phyloP scores from a whole-genome alignment of 1,140 invertebrate genomes.

The Pectinophora gossypiella region DNA sequence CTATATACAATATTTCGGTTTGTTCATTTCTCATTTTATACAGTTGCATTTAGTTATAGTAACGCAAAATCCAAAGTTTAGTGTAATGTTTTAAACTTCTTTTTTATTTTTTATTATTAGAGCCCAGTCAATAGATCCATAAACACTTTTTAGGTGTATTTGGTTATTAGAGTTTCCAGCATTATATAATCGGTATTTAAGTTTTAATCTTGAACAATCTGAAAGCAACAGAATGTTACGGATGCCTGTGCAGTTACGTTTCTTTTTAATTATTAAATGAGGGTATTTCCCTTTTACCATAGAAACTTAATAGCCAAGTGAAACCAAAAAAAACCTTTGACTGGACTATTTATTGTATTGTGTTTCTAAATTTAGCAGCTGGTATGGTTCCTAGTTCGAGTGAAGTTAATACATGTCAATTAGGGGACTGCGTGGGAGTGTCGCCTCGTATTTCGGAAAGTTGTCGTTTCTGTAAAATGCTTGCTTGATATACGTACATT shows the following conservation, averaged over 20 bases:
- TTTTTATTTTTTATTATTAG: slow-evolving; percentile 28
- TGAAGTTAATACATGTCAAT: slow-evolving; percentile 76
- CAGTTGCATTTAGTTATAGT: slow-evolving; percentile 75
- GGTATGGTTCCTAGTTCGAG: slow-evolving; percentile 76
- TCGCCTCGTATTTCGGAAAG: slow-evolving; percentile 41
- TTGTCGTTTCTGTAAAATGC: not conserved
- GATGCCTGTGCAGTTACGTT: no score
- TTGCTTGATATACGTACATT: slow-evolving; percentile 1
- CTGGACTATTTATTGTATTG: slow-evolving; percentile 52
- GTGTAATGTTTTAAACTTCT: slow-evolving; percentile 56
- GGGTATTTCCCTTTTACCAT: no score
- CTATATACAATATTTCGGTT: slow-evolving; percentile 56
- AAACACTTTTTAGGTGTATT: slow-evolving; percentile 18
- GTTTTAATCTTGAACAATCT: no score
- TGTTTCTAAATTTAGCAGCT: slow-evolving; percentile 73
- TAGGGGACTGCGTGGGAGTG: slow-evolving; percentile 70
- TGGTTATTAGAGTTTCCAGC: slow-evolving; percentile 18
- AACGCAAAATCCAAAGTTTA: slow-evolving; percentile 75
- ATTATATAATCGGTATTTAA: not conserved
- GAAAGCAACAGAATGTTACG: no score
- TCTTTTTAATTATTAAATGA: no score
- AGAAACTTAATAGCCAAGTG: slow-evolving; percentile 6
- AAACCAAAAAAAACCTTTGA: slow-evolving; percentile 40
- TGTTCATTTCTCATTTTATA: slow-evolving; percentile 54
- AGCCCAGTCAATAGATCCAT: slow-evolving; percentile 31